phyloP scores from a whole-genome alignment of 1,140 invertebrate species.

The Sycophila sp. region DNA sequence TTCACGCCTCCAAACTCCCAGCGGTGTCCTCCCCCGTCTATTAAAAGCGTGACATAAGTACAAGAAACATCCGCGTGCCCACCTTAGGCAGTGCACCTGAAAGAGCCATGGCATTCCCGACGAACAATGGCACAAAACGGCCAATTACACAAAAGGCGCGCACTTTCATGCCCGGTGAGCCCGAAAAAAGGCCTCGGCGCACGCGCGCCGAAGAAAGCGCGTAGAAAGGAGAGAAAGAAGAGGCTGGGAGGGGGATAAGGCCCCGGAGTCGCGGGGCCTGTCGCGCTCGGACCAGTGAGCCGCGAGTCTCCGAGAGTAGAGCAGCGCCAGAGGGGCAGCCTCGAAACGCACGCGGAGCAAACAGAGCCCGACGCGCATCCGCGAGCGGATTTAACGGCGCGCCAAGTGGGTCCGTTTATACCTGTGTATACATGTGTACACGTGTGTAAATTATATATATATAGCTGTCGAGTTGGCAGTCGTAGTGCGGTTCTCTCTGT shows the following conservation, averaged over 20 bases:
- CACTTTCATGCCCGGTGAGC: neutral
- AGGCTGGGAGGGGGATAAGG: neutral
- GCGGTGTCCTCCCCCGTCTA: no score
- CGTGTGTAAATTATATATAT: neutral
- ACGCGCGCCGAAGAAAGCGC: no score
- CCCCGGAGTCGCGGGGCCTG: neutral
- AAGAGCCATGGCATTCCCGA: no score
- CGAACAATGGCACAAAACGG: no score
- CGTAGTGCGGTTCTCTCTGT: no score
- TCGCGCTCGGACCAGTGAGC: neutral
- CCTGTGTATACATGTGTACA: no score
- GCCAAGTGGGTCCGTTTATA: no score
- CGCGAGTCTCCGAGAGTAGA: neutral
- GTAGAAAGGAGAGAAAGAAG: slow-evolving; percentile 14
- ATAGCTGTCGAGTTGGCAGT: neutral
- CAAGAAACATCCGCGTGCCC: no score
- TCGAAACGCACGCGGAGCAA: neutral
- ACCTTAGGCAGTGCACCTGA: no score
- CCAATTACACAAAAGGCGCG: neutral
- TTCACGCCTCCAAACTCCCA: no score
- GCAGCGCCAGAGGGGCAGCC: neutral
- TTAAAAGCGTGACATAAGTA: no score
- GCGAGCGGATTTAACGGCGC: slow-evolving; percentile 4
- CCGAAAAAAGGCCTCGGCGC: no score
- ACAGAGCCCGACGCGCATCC: neutral